Conservation (phyloP, 2,888 invertebrate genomes). For the Aspidapion aeneum region DNA sequence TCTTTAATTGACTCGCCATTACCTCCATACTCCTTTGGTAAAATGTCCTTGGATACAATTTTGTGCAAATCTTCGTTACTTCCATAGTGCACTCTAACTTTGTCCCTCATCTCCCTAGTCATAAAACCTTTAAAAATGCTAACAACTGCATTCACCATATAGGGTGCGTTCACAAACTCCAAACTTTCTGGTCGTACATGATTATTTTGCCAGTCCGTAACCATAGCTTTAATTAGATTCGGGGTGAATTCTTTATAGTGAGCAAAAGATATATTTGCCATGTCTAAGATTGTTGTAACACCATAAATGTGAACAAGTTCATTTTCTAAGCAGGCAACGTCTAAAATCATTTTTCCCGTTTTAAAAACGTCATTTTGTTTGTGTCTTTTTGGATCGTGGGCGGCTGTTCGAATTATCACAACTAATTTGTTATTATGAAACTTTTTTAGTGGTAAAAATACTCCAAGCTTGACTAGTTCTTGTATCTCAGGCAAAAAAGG, state of each 20-base stretch:
- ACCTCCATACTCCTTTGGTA: conserved; percentile 61
- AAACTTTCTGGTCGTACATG: conserved; percentile 64
- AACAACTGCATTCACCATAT: conserved; percentile 62
- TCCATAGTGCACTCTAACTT: conserved; percentile 54
- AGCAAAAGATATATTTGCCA: conserved; percentile 52
- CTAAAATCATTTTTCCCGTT: conserved; percentile 60
- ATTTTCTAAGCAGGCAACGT: conserved; percentile 54
- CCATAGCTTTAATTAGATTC: conserved; percentile 55
- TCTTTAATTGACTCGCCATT: conserved; percentile 44
- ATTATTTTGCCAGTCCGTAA: conserved; percentile 66
- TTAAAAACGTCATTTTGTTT: conserved; percentile 61
- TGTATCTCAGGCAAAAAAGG: conserved; percentile 55
- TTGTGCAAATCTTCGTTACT: conserved; percentile 48
- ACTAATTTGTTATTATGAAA: conserved; percentile 47
- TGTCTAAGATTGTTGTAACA: conserved; percentile 59
- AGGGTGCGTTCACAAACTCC: conserved; percentile 61
- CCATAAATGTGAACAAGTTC: conserved; percentile 51
- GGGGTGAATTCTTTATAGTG: conserved; percentile 61
- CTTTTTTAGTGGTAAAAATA: conserved; percentile 56
- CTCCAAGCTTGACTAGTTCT: conserved; percentile 54
- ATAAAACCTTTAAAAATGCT: conserved; percentile 63
- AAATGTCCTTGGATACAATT: conserved; percentile 48
- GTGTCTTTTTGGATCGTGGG: conserved; percentile 57
- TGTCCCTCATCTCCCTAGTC: conserved; percentile 55
- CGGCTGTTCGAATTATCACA: conserved; percentile 56